Percentiles rank a stretch among this genome's conserved stretches.
Evolutionary conservation across 1,140 invertebrate species (phyloP).

Genomic region (Acromyrmex echinatior): DNA sequence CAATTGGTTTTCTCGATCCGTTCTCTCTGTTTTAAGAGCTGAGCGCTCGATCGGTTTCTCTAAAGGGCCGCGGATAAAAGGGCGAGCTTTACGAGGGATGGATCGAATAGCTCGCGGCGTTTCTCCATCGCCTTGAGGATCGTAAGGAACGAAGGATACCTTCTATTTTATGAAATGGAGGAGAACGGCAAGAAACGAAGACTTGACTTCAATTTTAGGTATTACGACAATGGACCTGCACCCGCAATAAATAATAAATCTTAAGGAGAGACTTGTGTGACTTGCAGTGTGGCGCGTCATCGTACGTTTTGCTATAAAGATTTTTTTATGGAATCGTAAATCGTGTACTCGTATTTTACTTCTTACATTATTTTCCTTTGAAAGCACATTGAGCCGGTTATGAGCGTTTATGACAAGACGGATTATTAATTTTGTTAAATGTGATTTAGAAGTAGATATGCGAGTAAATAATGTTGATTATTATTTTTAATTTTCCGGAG

Average conservation of each 20-base stretch:
- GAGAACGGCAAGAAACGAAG: slow-evolving; percentile 59
- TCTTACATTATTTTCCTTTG: slow-evolving; percentile 33
- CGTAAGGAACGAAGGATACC: slow-evolving; percentile 33
- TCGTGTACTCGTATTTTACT: slow-evolving; percentile 42
- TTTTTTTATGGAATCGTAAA: slow-evolving; percentile 54
- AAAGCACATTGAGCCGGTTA: slow-evolving; percentile 8
- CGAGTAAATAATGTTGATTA: neutral
- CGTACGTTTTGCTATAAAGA: slow-evolving; percentile 40
- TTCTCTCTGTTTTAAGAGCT: slow-evolving; percentile 50
- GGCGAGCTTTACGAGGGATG: slow-evolving; percentile 42
- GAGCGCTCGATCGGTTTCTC: slow-evolving; percentile 24
- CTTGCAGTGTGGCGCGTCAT: slow-evolving; percentile 9
- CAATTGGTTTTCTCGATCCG: slow-evolving; percentile 36
- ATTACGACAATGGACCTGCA: slow-evolving; percentile 60
- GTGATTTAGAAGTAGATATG: neutral
- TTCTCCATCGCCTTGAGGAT: slow-evolving; percentile 19
- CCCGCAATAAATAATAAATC: slow-evolving; percentile 58
- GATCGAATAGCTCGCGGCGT: slow-evolving; percentile 42
- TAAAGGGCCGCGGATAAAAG: slow-evolving; percentile 49
- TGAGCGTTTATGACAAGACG: neutral
- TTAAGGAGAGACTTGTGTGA: slow-evolving; percentile 17
- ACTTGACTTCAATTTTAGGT: slow-evolving; percentile 59
- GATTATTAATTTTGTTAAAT: slow-evolving; percentile 41
- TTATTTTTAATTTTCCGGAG: neutral
- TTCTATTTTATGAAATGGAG: slow-evolving; percentile 69